phyloP scores from a whole-genome alignment of 2,888 invertebrate genomes.

The Trachelus tabidus region DNA sequence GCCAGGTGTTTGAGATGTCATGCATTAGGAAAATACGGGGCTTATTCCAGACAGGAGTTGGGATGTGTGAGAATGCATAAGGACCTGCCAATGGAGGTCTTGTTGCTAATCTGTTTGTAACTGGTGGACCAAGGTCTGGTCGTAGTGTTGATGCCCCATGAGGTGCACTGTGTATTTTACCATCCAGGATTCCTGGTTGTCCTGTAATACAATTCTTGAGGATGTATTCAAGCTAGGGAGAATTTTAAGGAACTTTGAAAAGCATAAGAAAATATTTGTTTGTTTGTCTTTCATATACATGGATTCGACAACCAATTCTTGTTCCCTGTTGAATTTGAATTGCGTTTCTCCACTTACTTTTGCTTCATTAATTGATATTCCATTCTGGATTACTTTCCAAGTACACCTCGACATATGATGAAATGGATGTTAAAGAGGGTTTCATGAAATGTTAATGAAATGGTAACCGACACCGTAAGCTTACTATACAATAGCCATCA shows the following conservation, averaged over 20 bases:
- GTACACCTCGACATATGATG: background rate
- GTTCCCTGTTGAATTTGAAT: background rate
- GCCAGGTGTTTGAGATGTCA: slow-evolving; percentile 80
- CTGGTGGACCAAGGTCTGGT: slow-evolving; percentile 69
- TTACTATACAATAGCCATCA: background rate
- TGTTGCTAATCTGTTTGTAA: slow-evolving; percentile 64
- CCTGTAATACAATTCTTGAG: slow-evolving; percentile 57
- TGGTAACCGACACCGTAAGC: slow-evolving; percentile 9
- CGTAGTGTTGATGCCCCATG: slow-evolving; percentile 57
- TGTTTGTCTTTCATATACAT: too few species aligned
- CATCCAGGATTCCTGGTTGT: slow-evolving; percentile 54
- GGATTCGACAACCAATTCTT: background rate
- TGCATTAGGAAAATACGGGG: slow-evolving; percentile 84
- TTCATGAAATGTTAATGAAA: background rate
- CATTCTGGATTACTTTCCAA: background rate
- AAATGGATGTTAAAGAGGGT: background rate
- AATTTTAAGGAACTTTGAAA: background rate
- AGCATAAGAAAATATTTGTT: background rate
- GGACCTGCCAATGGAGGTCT: slow-evolving; percentile 88
- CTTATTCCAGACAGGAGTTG: slow-evolving; percentile 80
- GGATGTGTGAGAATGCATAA: slow-evolving; percentile 90
- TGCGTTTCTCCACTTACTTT: background rate
- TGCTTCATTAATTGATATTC: background rate
- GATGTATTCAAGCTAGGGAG: background rate
- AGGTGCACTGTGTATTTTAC: slow-evolving; percentile 60